Evolutionary conservation across 2,797 vertebrate species (phyloP), one percentile per base, ranked within the genome.

Genomic region (Sebastes jordani): DNA sequence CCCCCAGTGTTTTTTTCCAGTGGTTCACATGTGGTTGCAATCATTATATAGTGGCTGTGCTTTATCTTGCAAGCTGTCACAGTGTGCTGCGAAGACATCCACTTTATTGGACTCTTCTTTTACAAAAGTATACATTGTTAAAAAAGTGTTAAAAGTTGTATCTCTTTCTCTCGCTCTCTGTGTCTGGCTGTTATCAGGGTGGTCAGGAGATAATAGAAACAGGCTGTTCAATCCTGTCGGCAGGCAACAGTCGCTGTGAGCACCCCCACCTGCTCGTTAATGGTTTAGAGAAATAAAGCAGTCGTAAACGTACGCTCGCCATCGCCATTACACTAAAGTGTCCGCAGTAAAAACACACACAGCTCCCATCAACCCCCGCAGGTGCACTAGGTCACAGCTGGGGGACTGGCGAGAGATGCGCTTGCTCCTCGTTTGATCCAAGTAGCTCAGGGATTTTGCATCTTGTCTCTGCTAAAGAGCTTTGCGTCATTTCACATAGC

Each of bases 261-360:
- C 88, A 78, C 91, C 86, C 75, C 86, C 92, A 90, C 90, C 91
- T 93, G 92, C 86, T 91, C 42, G 70, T 88, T 94, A 92, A 93
- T 91, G 80, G 85, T 86, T 90, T 71, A 71, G 86, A 87, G 84
- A 88, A 83, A 91, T 91, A 86, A 92, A 93, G 88, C 76, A 58
- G 85, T 85, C 76, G 62, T 91, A 90, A 93, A 91, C 67, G 74
- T 34, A 64, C 72, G 61, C 78, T 88, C 75, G 46, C 82, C 74
- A 66, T 80, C 54, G 38, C 81, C 78, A 81, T 86, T 89, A 88
- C n/a, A 6, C 78, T 79, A 67, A 93, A 92, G 88, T 90, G 86
- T 91, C 82, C 32, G 69, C 86, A 71, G 82, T 91, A 91, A 92
- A 91, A 92, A 75, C 68, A 66, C 81, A 63, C 83, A 78, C 67